Base-by-base conservation (phyloP, 2,797 vertebrate species). In the Macropodus opercularis region DNA sequence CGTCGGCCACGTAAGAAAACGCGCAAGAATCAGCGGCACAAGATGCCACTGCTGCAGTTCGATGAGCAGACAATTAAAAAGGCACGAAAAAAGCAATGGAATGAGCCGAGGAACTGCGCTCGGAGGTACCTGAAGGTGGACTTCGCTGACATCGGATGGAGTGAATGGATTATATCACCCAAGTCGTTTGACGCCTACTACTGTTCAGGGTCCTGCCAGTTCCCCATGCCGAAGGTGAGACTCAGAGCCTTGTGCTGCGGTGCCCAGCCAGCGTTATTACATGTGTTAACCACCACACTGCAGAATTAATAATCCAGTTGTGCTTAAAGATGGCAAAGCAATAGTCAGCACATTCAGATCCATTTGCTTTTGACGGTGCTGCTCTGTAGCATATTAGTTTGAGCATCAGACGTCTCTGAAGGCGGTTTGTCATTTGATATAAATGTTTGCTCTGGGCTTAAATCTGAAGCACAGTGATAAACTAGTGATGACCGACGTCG, bases 141-240 rank as follows among this genome's bases (percentile, higher is more conserved):
- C 90, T 99, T 99, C 46, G 96, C 96, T 0, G 98, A 99, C 81
- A 98, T 99, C 2, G 97, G 98, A 55, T 99, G 98, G 98, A 99
- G 93, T 0, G 96, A 99, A 66, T 99, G 97, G 97, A 99, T 99
- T 91, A 98, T 99, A 89, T 98, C 96, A 0, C 98, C 98, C 0
- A 98, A 98, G 75, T 96, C 96, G 2, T 99, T 99, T 0, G 96
- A 99, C 0, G 96, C 98, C 11, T 98, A 93, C 85, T 99, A 97
- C 67, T 99, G 96, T 79, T 96, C 96, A 0, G 98, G 97, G 56
- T 95, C 95, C 34, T 99, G 98, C 87, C 97, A 96, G 24, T 99
- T 98, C 83, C 98, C 98, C 10, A 98, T 99, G 94, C 93, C 95
- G 32, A 99, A 99, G 96, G 97, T 99, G 91, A 82, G 79, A 41